Base-by-base conservation (phyloP, 2,797 vertebrate genomes). In the Macroramphosus scolopax region DNA sequence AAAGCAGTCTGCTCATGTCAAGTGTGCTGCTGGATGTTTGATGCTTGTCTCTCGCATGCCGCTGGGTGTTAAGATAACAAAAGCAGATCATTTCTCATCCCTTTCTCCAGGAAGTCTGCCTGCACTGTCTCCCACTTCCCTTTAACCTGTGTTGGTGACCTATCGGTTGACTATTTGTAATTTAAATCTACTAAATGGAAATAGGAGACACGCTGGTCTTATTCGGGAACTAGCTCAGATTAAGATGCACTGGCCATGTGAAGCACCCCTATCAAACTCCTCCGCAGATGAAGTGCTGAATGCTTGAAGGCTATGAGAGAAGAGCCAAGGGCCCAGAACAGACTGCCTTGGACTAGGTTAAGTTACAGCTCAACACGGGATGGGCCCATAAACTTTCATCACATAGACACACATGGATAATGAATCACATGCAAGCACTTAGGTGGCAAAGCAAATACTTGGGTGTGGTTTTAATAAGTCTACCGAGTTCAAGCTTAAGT, bases 31-130 rank as follows among this genome's bases (percentile, higher is more conserved):
- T 29, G 43, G 46, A 50, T 72, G 72, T 80, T 82, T 87, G 77
- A 82, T 80, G 77, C 55, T 63, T 70, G 68, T 69, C 61, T 68
- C 41, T 60, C 24, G 50, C 56, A 40, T 50, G 76, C 62, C 28
- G 39, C 48, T 51, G 71, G 31, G 49, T 68, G 60, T 72, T 78
- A 78, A 76, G 76, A 85, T 78, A 86, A 84, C 78, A 78, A 71
- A 74, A 76, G 56, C 63, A 70, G 62, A 58, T 78, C 65, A 63
- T 74, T 70, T 56, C 68, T 67, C 64, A 51, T 47, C 63, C 20
- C 58, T 46, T 48, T 56, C 35, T 50, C 67, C 59, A 20, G 3
- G 62, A 51, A 80, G n/a, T n/a, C n/a, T n/a, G n/a, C n/a, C n/a
- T n/a, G 3, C 20, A 22, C 3, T 22, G 20, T 22, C 20, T 22